Base-by-base conservation (phyloP, 2,888 invertebrate species). In the Cryptophagus acutangulus region DNA sequence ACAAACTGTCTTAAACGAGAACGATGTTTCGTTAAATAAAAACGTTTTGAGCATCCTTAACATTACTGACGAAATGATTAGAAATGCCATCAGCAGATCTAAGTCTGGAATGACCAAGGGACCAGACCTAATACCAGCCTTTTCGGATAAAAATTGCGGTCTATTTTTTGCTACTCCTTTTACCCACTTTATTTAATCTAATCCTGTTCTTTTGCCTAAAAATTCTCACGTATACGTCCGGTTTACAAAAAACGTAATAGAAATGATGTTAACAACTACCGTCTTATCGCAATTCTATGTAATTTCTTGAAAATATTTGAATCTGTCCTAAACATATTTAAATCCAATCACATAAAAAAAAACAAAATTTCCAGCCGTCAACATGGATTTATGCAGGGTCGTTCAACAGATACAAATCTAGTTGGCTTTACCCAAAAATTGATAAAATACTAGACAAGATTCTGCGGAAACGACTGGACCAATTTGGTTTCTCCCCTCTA, bases 131-230 rank as follows among this genome's bases (percentile, higher is more conserved):
- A 8, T 26, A 3, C 26, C 26, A 12, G 26, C 26, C 9, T 8
- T 26, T 8, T 13, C 25, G 6, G 24, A 24, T 14, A 24, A 35
- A 14, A 9, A 65, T 36, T 37, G 70, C 45, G 57, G 64, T 1
- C 67, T 66, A 3, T 69, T 69, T 0, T 65, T 73, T 17, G 57
- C 70, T 46, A 71, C 72, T 20, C 73, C 35, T 28, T 18, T 37
- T 26, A 16, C 17, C 2, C 26, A 25, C 18, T 29, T 37, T 16
- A 29, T 26, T 4, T 29, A 36, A 29, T 17, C 15, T 16, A 12
- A 6, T n/a, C 29, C 28, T 37, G 18, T 25, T 18, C 37, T 9
- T 20, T 18, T 29, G 10, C 29, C 17, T 37, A 29, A 18, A 37
- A 29, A 26, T 10, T n/a, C 14, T 37, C 29, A 14, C 28, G 29